phyloP scores from a whole-genome alignment of 2,888 invertebrate genomes.

The Drosophila austrosaltans region DNA sequence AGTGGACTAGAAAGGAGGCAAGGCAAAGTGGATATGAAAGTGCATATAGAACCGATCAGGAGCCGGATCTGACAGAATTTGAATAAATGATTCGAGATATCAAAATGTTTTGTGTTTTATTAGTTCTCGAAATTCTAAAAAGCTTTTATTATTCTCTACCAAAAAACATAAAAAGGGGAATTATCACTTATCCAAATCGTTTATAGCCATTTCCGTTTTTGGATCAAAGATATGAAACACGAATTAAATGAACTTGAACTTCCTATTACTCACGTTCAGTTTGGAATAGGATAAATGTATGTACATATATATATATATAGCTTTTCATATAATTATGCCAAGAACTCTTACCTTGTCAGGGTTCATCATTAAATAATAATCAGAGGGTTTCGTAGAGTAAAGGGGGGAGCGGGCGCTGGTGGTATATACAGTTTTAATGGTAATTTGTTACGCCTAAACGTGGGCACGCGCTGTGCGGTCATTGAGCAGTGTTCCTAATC shows the following conservation, averaged over 20 bases:
- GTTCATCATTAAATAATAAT: conserved; percentile 79
- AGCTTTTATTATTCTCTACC: too few species aligned
- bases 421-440: conserved; percentile 60
- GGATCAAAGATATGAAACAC: conserved; percentile 39
- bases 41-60: not conserved
- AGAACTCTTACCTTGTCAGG: conserved; percentile 36
- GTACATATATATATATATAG: conserved; percentile 6
- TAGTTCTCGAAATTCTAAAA: too few species aligned
- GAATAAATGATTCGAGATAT: not conserved
- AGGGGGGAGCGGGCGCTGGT: not conserved
- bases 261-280: conserved; percentile 3
- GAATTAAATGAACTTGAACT: conserved; percentile 1
- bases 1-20: not conserved
- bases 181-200: conserved; percentile 33
- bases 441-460: conserved; percentile 83
- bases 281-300: conserved; percentile 15
- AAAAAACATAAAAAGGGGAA: not conserved
- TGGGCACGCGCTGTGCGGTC: conserved; percentile 74
- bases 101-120: not conserved
- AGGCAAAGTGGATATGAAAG: not conserved
- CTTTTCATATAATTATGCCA: conserved; percentile 56
- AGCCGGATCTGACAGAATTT: not conserved
- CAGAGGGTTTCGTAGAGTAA: conserved; percentile 36
- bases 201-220: conserved; percentile 25
- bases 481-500: conserved; percentile 50